phyloP scores from a whole-genome alignment of 2,797 vertebrate genomes.

The Chanos chanos region DNA sequence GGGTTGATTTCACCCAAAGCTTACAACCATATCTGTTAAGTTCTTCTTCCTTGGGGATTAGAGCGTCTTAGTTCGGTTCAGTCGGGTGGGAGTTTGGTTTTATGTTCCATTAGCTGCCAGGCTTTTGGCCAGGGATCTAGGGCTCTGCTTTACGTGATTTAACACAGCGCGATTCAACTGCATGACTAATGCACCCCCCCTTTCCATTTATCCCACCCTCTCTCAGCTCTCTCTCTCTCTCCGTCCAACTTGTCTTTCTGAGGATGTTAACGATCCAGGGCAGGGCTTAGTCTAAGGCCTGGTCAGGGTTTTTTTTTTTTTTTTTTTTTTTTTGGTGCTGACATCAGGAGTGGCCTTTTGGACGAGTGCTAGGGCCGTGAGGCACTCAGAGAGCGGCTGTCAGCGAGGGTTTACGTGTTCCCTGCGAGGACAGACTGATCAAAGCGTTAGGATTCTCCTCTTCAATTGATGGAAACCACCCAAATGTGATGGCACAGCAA shows the following conservation, averaged over 20 bases:
- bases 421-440: conserved; percentile 48
- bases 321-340: conserved; percentile 35
- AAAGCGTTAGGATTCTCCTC: conserved; percentile 44
- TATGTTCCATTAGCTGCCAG: conserved; percentile 38
- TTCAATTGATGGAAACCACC: conserved; percentile 39
- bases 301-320: conserved; percentile 35
- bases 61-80: conserved; percentile 30
- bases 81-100: conserved; percentile 41
- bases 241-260: not conserved
- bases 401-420: conserved; percentile 51
- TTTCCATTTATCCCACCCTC: conserved; percentile 29
- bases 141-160: conserved; percentile 38
- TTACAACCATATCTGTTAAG: conserved; percentile 24
- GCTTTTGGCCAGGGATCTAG: conserved; percentile 36
- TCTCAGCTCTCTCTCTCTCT: not conserved
- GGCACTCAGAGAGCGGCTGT: conserved; percentile 52
- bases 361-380: conserved; percentile 39
- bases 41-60: conserved; percentile 43
- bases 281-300: conserved; percentile 45
- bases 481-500: conserved; percentile 9
- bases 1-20: conserved; percentile 26
- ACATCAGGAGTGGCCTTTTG: conserved; percentile 41
- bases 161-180: conserved; percentile 34
- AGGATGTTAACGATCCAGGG: conserved; percentile 41
- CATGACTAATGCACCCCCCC: conserved; percentile 25